Evolutionary conservation across 2,888 invertebrate genomes (phyloP), one percentile per base, ranked within the genome.

Genomic region (Lasius fuliginosus): DNA sequence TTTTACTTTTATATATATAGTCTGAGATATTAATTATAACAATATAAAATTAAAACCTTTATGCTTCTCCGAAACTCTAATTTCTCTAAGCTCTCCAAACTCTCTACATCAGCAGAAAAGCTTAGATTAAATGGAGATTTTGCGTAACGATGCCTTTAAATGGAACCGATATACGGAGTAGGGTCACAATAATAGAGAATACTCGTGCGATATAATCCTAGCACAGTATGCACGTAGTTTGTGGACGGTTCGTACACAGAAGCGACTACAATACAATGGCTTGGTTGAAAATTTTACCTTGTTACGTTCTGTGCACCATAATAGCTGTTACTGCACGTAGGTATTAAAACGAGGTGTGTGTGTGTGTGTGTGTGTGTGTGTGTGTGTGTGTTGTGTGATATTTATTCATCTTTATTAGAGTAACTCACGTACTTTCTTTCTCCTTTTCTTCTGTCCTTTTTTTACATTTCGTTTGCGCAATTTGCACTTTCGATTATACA

Each of bases 251-350:
- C 88, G 89, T 91, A 84, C 77, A 71, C 77, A 71, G 86, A 82
- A 86, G 84, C 86, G 83, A 81, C 85, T 84, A 87, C 82, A 88
- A 84, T 53, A 53, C 85, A 84, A 89, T 92, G 91, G 83, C 65
- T 83, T 82, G 89, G 88, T 62, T 85, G 69, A 88, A 82, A 79
- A 85, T 71, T 64, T 56, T 88, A 65, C 71, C 62, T 77, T 88
- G 67, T 74, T 84, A 89, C 49, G 74, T 88, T 58, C 65, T 89
- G n/a, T 82, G 71, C 33, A 73, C 85, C 53, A 71, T 81, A 53
- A 82, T 85, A 33, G 58, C 77, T 68, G 76, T 79, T 71, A 74
- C 64, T 53, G 76, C 87, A 65, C 86, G 91, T 90, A 84, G 90
- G 89, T 92, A 81, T 73, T 77, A 74, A 64, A 46, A 33, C 18